These are phyloP conservation scores for Nautilus pompilius DNA, from an alignment of 1,140 invertebrate genomes.

Conservation along the genomic window DNA sequence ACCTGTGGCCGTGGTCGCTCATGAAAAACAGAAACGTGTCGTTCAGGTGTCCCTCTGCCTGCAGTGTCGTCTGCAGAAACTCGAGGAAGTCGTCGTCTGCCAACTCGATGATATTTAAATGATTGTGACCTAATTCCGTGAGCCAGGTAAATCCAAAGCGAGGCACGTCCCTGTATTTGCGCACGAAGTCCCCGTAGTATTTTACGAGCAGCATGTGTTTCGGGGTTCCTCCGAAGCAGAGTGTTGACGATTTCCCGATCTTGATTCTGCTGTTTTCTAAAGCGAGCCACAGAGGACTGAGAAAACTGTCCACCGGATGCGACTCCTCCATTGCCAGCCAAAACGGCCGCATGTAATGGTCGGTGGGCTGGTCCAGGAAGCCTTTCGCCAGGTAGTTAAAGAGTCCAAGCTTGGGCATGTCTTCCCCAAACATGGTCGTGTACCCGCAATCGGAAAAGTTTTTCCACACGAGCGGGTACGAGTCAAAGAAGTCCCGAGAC, in stretches of 20 bases:
- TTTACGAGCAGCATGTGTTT: constrained; percentile 7
- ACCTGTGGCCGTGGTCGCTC: constrained; percentile 13
- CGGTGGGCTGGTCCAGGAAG: constrained; percentile 25
- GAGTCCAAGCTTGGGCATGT: constrained; percentile 19
- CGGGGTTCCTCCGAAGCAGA: constrained; percentile 9
- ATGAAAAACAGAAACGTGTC: constrained; percentile 14
- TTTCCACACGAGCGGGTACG: constrained; percentile 30
- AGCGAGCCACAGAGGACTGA: neutral
- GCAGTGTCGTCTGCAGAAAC: constrained; percentile 7
- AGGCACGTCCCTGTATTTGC: neutral
- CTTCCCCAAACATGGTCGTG: constrained; percentile 30
- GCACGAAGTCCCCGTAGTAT: neutral
- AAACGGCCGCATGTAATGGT: constrained; percentile 38
- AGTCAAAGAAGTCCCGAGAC: constrained; percentile 9
- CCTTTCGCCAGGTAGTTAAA: constrained; percentile 34
- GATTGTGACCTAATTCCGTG: constrained; percentile 14
- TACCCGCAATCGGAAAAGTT: constrained; percentile 26
- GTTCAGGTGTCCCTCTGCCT: constrained; percentile 4
- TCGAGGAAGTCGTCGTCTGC: constrained; percentile 9
- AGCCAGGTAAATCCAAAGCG: constrained; percentile 6
- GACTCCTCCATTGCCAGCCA: constrained; percentile 26
- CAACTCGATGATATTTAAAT: constrained; percentile 13
- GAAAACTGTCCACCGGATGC: neutral
- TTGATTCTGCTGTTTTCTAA: neutral
- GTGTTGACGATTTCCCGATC: constrained; percentile 6